Base-by-base conservation (phyloP, 1,140 invertebrate genomes). In the Aporrectodea caliginosa region DNA sequence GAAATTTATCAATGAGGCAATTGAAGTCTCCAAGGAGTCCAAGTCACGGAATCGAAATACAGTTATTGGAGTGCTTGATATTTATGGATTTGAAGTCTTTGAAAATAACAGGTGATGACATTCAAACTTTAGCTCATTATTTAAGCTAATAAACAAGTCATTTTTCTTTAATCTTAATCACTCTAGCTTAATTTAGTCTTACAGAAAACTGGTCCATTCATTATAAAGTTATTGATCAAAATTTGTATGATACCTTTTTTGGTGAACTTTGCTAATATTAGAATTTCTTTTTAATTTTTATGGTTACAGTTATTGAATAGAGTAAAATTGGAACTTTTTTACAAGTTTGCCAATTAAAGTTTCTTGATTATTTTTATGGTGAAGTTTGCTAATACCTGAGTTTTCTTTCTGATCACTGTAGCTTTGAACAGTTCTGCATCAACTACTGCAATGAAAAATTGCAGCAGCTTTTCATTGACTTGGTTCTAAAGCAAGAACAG, bases 51-150 rank as follows among this genome's bases (percentile, higher is more conserved):
- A 35, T n/a, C 27, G 35, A 6, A 76, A 58, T 32, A 90, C 91
- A 35, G 92, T 96, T 0, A 98, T 98, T 82, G 96, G 96, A 29
- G 96, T 98, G 0, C 89, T 98, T 31, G 96, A 98, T 85, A 98
- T 98, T 85, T 98, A 98, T 87, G 97, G 97, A n/a, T 98, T 98
- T 89, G 96, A 98, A 90, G 96, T 98, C 81, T 97, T 98, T 88
- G 94, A 98, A 78, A 91, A 91, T 12, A 98, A 98, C 87, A 95
- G 89, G 92, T 94, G 83, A 78, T 22, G 87, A 89, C 81, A 77
- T 77, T 77, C 22, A 14, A 29, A 35, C 2, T 71, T 16, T 32
- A 12, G 31, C 16, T 73, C 12, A 73, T 30, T 73, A 30, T 16
- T 73, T 73, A 14, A n/a, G n/a, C n/a, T n/a, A n/a, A n/a, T n/a